Percentiles rank a stretch among this genome's conserved stretches.
Conservation (phyloP, 1,140 invertebrate genomes). For the Eubasilissa regina region DNA sequence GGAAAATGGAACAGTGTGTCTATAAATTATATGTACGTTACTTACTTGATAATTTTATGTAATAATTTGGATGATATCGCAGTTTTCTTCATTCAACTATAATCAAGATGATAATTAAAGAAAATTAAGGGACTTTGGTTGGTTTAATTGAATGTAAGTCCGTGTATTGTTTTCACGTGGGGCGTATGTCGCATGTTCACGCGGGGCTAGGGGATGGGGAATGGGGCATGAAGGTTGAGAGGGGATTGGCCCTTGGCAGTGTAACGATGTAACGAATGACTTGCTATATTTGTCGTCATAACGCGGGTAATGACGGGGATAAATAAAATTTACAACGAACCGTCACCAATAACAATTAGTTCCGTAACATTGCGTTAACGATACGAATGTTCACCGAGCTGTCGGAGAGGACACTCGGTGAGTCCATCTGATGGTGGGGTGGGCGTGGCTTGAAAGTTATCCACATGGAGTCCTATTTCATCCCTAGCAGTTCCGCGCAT, state of each 20-base stretch:
- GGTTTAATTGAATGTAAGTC: background rate
- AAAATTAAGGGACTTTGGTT: conserved; percentile 4
- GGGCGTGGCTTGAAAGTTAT: too few species aligned
- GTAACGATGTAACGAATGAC: conserved; percentile 54
- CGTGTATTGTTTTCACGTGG: background rate
- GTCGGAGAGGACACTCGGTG: conserved; percentile 17
- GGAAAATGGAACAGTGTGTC: too few species aligned
- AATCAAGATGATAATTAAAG: conserved; percentile 1
- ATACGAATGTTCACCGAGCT: conserved; percentile 56
- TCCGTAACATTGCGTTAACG: conserved; percentile 58
- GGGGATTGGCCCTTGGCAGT: conserved; percentile 32
- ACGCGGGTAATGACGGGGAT: conserved; percentile 59
- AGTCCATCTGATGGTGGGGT: too few species aligned
- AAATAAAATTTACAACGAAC: conserved; percentile 60
- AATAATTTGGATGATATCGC: background rate
- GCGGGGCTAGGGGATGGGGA: background rate
- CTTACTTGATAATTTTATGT: background rate
- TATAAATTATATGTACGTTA: background rate
- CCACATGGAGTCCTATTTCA: too few species aligned
- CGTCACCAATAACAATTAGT: conserved; percentile 59
- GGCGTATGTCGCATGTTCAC: background rate
- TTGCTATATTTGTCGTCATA: conserved; percentile 56
- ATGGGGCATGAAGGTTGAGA: background rate
- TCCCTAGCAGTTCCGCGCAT: too few species aligned
- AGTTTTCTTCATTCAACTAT: background rate